Base-by-base conservation (phyloP, 2,888 invertebrate species). In the Drosophila merina region DNA sequence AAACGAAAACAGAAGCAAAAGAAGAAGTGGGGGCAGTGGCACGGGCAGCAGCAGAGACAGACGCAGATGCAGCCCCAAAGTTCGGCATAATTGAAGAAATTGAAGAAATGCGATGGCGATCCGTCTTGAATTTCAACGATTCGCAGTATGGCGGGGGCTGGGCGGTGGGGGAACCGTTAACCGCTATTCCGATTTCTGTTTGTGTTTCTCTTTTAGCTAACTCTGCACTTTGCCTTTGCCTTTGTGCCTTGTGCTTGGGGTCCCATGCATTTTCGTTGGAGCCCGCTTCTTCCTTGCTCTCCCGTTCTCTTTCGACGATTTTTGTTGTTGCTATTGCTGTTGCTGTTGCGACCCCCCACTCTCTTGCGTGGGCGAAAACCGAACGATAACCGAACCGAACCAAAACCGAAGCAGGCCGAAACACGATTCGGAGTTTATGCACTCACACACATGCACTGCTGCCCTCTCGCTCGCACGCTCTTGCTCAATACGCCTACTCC, bases 331-430 rank as follows among this genome's bases (percentile, higher is more conserved):
- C n/a, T 33, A 9, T 33, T 33, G 33, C 20, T 33, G 33, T 31
- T n/a, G 5, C 49, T 30, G 14, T 30, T 77, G n/a, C n/a, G 10
- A 77, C 72, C 76, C 76, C 79, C 77, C 72, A 20, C 20, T 20
- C 20, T 20, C 20, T 20, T 80, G 81, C 81, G 82, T 82, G 86
- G 82, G 82, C 78, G 82, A 63, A 58, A 69, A 52, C 55, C 77
- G 55, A 63, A 62, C 40, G n/a, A 31, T 52, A 45, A 57, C 47
- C 45, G 49, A 74, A 60, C 52, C 28, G 28, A 28, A 28, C 28
- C 28, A 28, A 28, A 55, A 57, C 42, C 42, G 14, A 56, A 72
- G 44, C 76, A 69, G 8, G 77, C 26, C 40, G 42, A 54, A 38
- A 60, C 70, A 68, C 49, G 75, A 55, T 74, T 75, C 59, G 74